phyloP scores from a whole-genome alignment of 2,888 invertebrate genomes.

The Euplexia lucipara region DNA sequence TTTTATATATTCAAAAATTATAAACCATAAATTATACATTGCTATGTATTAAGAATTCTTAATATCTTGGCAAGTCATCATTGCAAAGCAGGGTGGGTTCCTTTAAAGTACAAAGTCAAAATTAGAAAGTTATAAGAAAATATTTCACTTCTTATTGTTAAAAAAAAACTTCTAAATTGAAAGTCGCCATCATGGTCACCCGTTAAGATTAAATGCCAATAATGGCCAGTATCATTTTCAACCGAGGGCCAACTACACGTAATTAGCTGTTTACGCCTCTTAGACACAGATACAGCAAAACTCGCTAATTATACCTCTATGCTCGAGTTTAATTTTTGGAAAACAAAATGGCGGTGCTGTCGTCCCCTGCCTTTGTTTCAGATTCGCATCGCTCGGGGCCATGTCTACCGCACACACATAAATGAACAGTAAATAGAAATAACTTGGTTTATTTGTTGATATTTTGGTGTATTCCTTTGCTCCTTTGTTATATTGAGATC shows the following conservation, averaged over 20 bases:
- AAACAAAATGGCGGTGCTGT: conserved; percentile 33
- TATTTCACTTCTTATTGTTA: too few relatives aligned
- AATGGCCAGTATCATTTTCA: conserved; percentile 37
- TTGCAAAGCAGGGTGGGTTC: too few relatives aligned
- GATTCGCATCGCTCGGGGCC: conserved; percentile 52
- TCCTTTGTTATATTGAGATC: conserved; percentile 17
- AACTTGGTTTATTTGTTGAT: conserved; percentile 24
- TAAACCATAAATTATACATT: too few relatives aligned
- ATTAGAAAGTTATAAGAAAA: too few relatives aligned
- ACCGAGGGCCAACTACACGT: conserved; percentile 32
- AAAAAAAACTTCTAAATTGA: background rate
- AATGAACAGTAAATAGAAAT: conserved; percentile 9
- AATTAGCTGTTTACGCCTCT: conserved; percentile 40
- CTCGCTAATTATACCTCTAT: conserved; percentile 31
- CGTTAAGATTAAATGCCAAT: conserved; percentile 13
- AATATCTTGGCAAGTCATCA: too few relatives aligned
- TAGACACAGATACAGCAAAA: conserved; percentile 31
- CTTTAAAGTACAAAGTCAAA: too few relatives aligned
- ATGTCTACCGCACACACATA: conserved; percentile 20
- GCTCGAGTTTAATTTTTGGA: conserved; percentile 32
- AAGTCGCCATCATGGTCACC: conserved; percentile 29
- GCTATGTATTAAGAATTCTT: too few relatives aligned
- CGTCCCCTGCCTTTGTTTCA: conserved; percentile 45
- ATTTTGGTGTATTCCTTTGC: conserved; percentile 13
- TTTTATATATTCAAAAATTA: too few relatives aligned